These are phyloP conservation scores for Xylocampa areola DNA, from an alignment of 2,888 invertebrate genomes.

Conservation along the genomic window DNA sequence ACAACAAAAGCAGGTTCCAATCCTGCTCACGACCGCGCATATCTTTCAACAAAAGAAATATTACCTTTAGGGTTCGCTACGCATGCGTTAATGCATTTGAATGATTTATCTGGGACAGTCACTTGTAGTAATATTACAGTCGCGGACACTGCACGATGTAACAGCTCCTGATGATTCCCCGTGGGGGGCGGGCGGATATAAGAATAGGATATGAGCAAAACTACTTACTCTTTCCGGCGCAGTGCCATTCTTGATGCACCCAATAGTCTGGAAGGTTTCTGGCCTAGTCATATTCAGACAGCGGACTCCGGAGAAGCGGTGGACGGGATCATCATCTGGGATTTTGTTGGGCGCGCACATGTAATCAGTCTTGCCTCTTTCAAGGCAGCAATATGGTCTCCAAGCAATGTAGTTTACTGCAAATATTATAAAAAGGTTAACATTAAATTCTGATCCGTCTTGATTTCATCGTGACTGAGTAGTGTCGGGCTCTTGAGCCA, in stretches of 20 bases:
- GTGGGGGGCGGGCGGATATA: no score
- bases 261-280: constrained; percentile 66
- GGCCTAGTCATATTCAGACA: constrained; percentile 73
- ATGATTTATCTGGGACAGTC: no score
- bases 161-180: no score
- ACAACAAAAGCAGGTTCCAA: no score
- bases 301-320: constrained; percentile 68
- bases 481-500: not conserved
- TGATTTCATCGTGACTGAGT: no score
- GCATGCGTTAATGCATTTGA: no score
- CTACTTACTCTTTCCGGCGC: constrained; percentile 67
- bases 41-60: no score
- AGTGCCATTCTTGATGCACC: constrained; percentile 65
- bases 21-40: no score
- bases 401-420: constrained; percentile 69
- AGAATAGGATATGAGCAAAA: not conserved
- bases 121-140: no score
- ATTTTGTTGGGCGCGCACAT: constrained; percentile 66
- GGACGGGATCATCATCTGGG: constrained; percentile 71
- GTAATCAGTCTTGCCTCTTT: constrained; percentile 65
- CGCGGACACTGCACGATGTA: no score
- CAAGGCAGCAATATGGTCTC: constrained; percentile 70
- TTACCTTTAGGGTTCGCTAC: no score
- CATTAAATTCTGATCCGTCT: not conserved
- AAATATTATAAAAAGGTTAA: not conserved